Evolutionary conservation across 2,888 invertebrate genomes (phyloP).

Genomic region (Platypus cylindrus): DNA sequence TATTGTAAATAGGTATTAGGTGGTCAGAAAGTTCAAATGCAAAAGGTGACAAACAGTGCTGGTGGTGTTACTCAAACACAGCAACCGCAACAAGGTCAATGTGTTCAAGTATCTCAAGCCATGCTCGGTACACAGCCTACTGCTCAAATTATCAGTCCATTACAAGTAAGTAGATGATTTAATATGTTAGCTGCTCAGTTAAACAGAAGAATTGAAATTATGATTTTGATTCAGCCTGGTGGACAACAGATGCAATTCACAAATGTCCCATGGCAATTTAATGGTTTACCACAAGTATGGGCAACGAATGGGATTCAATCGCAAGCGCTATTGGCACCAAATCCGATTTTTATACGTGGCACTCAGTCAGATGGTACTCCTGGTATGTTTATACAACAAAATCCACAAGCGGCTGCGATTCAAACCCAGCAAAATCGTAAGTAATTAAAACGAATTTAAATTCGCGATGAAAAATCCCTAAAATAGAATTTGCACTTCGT

Average conservation of each 20-base stretch:
- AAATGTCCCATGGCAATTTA: constrained; percentile 58
- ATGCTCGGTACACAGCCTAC: constrained; percentile 52
- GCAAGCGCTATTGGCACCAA: constrained; percentile 55
- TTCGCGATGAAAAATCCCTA: too few relatives aligned
- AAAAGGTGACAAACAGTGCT: constrained; percentile 38
- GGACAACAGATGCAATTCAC: constrained; percentile 65
- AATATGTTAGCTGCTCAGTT: not conserved
- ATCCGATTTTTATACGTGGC: constrained; percentile 73
- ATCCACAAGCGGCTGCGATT: constrained; percentile 53
- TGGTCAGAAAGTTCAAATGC: constrained; percentile 40
- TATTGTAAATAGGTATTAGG: constrained; percentile 34
- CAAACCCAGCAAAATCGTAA: constrained; percentile 56
- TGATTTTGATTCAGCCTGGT: constrained; percentile 35
- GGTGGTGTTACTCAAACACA: constrained; percentile 37
- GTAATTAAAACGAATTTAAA: too few relatives aligned
- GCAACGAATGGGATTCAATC: constrained; percentile 56
- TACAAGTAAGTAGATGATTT: constrained; percentile 41
- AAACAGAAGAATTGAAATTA: not conserved
- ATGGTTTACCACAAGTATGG: constrained; percentile 62
- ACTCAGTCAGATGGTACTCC: constrained; percentile 59
- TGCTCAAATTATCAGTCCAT: constrained; percentile 59
- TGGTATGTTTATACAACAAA: constrained; percentile 73
- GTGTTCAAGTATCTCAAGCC: constrained; percentile 60
- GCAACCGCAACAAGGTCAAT: constrained; percentile 54
- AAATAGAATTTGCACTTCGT: too few relatives aligned